Percentiles rank a stretch among this genome's conserved stretches.
These are phyloP conservation scores for Cephus nigrinus DNA, from an alignment of 2,888 invertebrate species.

Conservation along the genomic window DNA sequence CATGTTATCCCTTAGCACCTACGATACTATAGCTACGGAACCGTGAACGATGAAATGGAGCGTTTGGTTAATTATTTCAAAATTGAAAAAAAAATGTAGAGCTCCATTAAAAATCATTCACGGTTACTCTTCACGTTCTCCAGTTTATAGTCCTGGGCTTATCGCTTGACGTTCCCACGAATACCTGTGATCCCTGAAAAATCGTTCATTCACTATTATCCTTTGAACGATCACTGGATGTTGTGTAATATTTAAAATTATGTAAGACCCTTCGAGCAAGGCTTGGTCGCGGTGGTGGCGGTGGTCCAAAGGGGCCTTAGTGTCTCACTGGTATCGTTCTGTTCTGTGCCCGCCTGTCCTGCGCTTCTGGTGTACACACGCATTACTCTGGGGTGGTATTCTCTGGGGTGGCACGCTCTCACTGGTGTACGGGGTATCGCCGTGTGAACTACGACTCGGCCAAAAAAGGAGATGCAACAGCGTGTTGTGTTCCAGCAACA, in stretches of 20 bases:
- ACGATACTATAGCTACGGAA: neutral
- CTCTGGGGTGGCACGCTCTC: slow-evolving; percentile 51
- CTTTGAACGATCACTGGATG: neutral
- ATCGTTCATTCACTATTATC: neutral
- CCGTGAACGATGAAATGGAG: neutral
- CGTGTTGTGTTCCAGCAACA: slow-evolving; percentile 97
- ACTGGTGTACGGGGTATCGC: slow-evolving; percentile 39
- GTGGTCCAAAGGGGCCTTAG: slow-evolving; percentile 27
- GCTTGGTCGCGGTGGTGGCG: slow-evolving; percentile 38
- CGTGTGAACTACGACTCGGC: slow-evolving; percentile 22
- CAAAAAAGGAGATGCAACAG: slow-evolving; percentile 83
- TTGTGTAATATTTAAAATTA: neutral
- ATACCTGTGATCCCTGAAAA: neutral
- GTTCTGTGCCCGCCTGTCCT: slow-evolving; percentile 60
- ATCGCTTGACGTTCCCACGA: neutral
- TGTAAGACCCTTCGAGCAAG: slow-evolving; percentile 21
- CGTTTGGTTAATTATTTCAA: neutral
- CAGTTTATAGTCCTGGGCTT: neutral
- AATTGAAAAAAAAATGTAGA: neutral
- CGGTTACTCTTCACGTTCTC: neutral
- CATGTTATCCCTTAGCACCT: neutral
- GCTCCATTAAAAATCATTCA: neutral
- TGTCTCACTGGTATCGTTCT: slow-evolving; percentile 59
- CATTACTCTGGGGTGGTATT: slow-evolving; percentile 54
- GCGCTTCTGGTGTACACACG: slow-evolving; percentile 55